A percentile compares a stretch with the other conserved stretches of the same genome.
Conservation (phyloP, 2,113 vertebrate genomes). For the Callipepla californica region DNA sequence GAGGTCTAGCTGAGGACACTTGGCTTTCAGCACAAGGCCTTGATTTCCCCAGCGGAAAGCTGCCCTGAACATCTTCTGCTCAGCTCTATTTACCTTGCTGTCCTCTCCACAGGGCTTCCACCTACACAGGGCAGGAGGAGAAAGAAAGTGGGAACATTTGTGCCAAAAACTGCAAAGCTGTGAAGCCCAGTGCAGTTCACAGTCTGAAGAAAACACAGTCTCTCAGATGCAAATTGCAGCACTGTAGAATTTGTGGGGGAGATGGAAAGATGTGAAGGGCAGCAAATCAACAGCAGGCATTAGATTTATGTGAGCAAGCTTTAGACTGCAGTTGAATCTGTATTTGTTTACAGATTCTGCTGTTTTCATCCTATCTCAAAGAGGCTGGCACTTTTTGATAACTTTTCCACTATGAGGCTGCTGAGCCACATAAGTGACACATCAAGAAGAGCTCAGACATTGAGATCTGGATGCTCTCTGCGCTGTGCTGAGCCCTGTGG, state of each 20-base stretch:
- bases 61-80: background rate
- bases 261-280: background rate
- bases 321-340: background rate
- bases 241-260: rapidly evolving
- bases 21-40: background rate
- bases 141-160: background rate
- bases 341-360: background rate
- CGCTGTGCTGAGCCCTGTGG: rapidly evolving
- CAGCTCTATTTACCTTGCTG: slow-evolving; percentile 22
- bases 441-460: background rate
- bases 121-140: background rate
- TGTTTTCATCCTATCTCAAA: background rate
- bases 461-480: background rate
- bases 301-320: background rate
- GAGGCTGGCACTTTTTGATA: background rate
- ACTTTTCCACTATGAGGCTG: background rate
- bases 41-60: background rate
- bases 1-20: background rate
- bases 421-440: background rate
- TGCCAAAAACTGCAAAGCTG: background rate
- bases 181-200: background rate
- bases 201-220: background rate
- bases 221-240: background rate
- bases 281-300: background rate
- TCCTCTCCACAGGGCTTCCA: background rate